A percentile compares a stretch with the other conserved stretches of the same genome.
Conservation (phyloP, 2,888 invertebrate species). For the Fabriciana adippe region DNA sequence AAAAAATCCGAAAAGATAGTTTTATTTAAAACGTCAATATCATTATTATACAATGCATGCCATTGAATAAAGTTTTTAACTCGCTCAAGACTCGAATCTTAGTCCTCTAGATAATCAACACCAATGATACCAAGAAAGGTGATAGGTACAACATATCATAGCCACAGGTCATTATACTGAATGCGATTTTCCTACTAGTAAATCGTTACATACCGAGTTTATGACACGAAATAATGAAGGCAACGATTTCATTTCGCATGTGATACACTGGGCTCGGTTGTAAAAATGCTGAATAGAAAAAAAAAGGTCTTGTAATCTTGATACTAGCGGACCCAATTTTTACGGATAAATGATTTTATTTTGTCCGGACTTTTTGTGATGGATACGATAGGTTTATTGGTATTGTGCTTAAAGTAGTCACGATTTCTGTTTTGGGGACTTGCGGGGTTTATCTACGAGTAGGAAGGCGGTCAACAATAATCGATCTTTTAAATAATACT, state of each 20-base stretch:
- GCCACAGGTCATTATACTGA: constrained; percentile 2
- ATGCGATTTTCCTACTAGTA: constrained; percentile 19
- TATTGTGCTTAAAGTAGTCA: constrained; percentile 2
- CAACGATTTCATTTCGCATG: constrained; percentile 34
- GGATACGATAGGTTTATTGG: constrained; percentile 19
- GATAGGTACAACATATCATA: neutral
- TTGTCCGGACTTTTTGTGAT: constrained; percentile 23
- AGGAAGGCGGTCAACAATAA: neutral
- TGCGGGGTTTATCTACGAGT: constrained; percentile 2
- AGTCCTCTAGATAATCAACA: too few species aligned
- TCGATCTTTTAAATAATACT: too few species aligned
- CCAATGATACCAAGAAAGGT: too few species aligned
- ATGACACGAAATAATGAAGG: constrained; percentile 44
- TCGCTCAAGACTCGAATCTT: too few species aligned
- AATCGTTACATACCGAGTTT: constrained; percentile 35
- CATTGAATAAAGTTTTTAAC: too few species aligned
- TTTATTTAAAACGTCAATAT: too few species aligned
- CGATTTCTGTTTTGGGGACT: constrained; percentile 11
- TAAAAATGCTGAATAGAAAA: constrained; percentile 39
- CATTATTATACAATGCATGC: too few species aligned
- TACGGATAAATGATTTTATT: constrained; percentile 45
- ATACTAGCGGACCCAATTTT: constrained; percentile 35
- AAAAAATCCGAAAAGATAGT: too few species aligned
- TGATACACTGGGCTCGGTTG: constrained; percentile 33
- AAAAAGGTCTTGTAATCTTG: constrained; percentile 33